Conservation (phyloP, 2,888 invertebrate genomes). For the Trissolcus japonicus region DNA sequence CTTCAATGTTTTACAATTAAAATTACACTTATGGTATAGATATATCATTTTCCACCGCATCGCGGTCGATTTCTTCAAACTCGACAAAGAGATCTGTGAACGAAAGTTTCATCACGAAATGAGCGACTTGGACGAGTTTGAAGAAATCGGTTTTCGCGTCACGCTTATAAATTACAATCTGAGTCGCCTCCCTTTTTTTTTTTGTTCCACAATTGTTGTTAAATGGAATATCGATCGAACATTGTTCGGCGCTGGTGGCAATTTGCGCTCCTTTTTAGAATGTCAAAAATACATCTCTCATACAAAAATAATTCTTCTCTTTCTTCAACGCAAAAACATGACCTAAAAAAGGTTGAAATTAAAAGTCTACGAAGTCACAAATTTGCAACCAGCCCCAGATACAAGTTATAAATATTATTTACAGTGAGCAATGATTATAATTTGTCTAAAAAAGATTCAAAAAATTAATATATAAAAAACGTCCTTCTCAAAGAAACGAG, state of each 20-base stretch:
- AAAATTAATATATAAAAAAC: slow-evolving; percentile 9
- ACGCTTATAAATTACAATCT: slow-evolving; percentile 49
- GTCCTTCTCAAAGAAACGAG: background rate
- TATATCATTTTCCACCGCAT: background rate
- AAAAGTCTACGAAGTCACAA: background rate
- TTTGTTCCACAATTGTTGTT: slow-evolving; percentile 37
- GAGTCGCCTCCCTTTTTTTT: slow-evolving; percentile 37
- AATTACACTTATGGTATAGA: slow-evolving; percentile 2
- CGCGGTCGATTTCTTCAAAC: slow-evolving; percentile 4
- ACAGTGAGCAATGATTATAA: slow-evolving; percentile 55
- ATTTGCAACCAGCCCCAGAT: slow-evolving; percentile 49
- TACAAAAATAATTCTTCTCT: background rate
- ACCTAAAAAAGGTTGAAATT: background rate
- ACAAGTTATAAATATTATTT: slow-evolving; percentile 56
- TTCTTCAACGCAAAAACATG: background rate
- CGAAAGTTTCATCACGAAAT: background rate
- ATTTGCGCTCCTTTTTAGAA: slow-evolving; percentile 9
- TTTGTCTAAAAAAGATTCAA: slow-evolving; percentile 24
- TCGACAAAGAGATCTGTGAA: slow-evolving; percentile 4
- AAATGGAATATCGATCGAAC: slow-evolving; percentile 44
- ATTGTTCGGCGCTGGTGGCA: slow-evolving; percentile 51
- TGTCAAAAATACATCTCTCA: slow-evolving; percentile 1
- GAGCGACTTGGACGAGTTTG: slow-evolving; percentile 16
- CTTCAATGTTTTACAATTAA: slow-evolving; percentile 23
- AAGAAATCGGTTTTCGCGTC: slow-evolving; percentile 47